Conservation (phyloP, 2,888 invertebrate species). For the Xanthorhoe spadicearia region DNA sequence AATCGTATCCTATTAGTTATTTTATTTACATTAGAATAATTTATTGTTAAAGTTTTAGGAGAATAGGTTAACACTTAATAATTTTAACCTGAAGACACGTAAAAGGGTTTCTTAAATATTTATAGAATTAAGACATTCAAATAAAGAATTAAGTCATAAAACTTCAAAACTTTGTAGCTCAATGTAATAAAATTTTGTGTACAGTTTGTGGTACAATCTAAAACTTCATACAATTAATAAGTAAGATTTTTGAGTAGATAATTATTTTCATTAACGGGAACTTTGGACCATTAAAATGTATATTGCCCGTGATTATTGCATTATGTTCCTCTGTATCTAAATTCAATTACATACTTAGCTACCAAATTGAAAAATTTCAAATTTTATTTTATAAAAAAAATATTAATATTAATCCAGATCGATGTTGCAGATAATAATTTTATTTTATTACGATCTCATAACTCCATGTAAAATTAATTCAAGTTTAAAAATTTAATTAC, state of each 20-base stretch:
- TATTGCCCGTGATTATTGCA: too few relatives aligned
- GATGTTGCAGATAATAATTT: slow-evolving; percentile 21
- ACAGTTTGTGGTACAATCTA: too few relatives aligned
- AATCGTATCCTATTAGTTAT: slow-evolving; percentile 39
- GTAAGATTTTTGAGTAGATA: too few relatives aligned
- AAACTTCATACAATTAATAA: too few relatives aligned
- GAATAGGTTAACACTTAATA: slow-evolving; percentile 4
- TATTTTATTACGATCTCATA: slow-evolving; percentile 35
- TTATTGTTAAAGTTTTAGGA: slow-evolving; percentile 26
- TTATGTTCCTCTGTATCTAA: too few relatives aligned
- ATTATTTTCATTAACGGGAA: too few relatives aligned
- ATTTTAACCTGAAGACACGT: slow-evolving; percentile 7
- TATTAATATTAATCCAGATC: not conserved
- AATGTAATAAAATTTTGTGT: not conserved
- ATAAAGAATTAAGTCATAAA: not conserved
- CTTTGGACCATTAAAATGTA: too few relatives aligned
- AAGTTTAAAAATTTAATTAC: not conserved
- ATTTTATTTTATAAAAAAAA: too few relatives aligned
- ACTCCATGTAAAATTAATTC: slow-evolving; percentile 5
- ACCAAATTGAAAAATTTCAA: not conserved
- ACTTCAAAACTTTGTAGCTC: slow-evolving; percentile 8
- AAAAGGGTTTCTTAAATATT: slow-evolving; percentile 12
- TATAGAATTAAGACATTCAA: slow-evolving; percentile 9
- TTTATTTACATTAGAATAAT: slow-evolving; percentile 24
- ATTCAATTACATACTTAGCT: not conserved